Evolutionary conservation across 2,888 invertebrate genomes (phyloP), one percentile per base, ranked within the genome.

Genomic region (Caenorhabditis zanzibari): DNA sequence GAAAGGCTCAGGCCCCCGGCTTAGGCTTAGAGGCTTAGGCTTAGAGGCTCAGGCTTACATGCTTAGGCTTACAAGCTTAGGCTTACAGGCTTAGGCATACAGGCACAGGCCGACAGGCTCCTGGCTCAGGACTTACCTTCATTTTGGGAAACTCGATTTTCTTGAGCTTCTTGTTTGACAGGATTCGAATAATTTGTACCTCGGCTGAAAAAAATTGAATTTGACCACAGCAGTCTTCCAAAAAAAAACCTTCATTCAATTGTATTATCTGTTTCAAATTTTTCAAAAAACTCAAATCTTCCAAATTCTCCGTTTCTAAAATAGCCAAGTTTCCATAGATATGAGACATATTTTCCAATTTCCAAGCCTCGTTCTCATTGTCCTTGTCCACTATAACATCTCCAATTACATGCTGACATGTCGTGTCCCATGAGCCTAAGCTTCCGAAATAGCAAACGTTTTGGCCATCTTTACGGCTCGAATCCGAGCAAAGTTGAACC

Each of bases 371-470:
- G 0, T 52, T 35, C n/a, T 66, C 66, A 19, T 66, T 66, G 6
- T 32, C 22, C 4, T n/a, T 16, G 44, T 66, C n/a, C 12, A 66
- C 19, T 19, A 52, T 9, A 19, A 66, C 35, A 32, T 52, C 49
- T 35, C 66, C 66, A 52, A 66, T 35, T 0, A 66, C 22, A 32
- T 66, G 66, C 12, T 35, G 49, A 35, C 66, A 66, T n/a, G n/a
- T n/a, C n/a, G n/a, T n/a, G n/a, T n/a, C n/a, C n/a, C n/a, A n/a
- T n/a, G n/a, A n/a, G n/a, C 32, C 28, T 22, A 66, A 35, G 19
- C 2, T 19, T 4, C 35, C 52, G 12, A 49, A 66, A 12, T 22
- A 35, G 28, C 66, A 66, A 16, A 52, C 52, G 19, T 66, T 66
- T 16, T 49, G 49, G 9, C 49, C 49, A 52, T 66, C 66, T 66